phyloP scores from a whole-genome alignment of 2,888 invertebrate species.

The Saturnia japonica region DNA sequence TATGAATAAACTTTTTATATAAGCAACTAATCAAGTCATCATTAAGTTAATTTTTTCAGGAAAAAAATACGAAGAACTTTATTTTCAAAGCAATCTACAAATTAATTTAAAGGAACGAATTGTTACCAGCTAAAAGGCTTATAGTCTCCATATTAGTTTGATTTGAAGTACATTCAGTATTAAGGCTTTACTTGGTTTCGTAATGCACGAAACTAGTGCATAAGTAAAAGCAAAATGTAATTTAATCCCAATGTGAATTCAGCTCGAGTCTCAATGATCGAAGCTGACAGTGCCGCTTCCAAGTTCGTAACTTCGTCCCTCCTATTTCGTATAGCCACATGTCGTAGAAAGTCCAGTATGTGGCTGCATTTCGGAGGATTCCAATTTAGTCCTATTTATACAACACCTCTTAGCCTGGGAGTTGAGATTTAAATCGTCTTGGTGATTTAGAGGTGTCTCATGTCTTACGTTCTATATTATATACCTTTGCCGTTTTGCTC shows the following conservation, averaged over 20 bases:
- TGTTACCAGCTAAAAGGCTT: background rate
- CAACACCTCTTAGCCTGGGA: constrained; percentile 52
- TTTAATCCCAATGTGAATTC: constrained; percentile 65
- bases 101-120: background rate
- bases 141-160: background rate
- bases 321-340: constrained; percentile 44
- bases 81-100: too few relatives aligned
- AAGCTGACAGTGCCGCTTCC: constrained; percentile 63
- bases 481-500: too few relatives aligned
- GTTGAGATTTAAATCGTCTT: constrained; percentile 38
- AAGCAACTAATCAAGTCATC: too few relatives aligned
- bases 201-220: constrained; percentile 16
- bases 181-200: background rate
- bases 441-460: background rate
- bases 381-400: constrained; percentile 69
- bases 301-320: constrained; percentile 70
- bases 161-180: background rate
- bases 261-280: constrained; percentile 52
- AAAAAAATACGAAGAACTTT: too few relatives aligned
- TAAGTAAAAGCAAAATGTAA: constrained; percentile 52
- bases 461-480: background rate
- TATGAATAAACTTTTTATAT: too few relatives aligned
- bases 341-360: constrained; percentile 53
- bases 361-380: constrained; percentile 58
- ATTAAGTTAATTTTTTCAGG: too few relatives aligned